A percentile compares a stretch with the other conserved stretches of the same genome.
Conservation (phyloP, 2,888 invertebrate species). For the Microchrysa polita region DNA sequence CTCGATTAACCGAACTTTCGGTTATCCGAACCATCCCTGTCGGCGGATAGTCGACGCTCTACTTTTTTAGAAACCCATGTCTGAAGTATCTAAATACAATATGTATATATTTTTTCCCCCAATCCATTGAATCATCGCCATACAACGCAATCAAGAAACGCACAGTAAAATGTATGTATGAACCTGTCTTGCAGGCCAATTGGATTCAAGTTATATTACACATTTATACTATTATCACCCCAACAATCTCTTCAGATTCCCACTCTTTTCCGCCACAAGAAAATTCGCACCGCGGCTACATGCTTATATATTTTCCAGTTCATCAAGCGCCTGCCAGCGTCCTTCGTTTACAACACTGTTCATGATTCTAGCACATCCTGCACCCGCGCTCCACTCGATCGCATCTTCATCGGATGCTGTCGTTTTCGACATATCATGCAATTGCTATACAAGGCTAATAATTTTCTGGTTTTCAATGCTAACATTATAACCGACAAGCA, state of each 20-base stretch:
- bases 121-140: constrained; percentile 26
- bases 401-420: too few species aligned
- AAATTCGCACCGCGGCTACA: not conserved
- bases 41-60: too few species aligned
- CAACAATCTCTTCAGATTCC: constrained; percentile 8
- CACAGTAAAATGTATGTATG: constrained; percentile 23
- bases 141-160: constrained; percentile 19
- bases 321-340: too few species aligned
- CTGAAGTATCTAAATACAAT: too few species aligned
- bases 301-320: not conserved
- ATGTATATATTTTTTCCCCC: too few species aligned
- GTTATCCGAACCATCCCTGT: too few species aligned
- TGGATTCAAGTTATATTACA: constrained; percentile 29
- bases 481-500: constrained; percentile 27
- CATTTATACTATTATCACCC: constrained; percentile 33
- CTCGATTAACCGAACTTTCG: too few species aligned
- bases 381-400: too few species aligned
- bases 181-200: not conserved
- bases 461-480: constrained; percentile 38
- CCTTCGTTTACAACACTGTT: too few species aligned
- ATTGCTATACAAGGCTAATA: not conserved
- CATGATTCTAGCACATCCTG: too few species aligned
- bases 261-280: constrained; percentile 19
- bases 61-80: too few species aligned
- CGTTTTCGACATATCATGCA: too few species aligned